Evolutionary conservation across 2,797 vertebrate genomes (phyloP), one percentile per base, ranked within the genome.

Genomic region (Parauchenoglanis ngamensis): DNA sequence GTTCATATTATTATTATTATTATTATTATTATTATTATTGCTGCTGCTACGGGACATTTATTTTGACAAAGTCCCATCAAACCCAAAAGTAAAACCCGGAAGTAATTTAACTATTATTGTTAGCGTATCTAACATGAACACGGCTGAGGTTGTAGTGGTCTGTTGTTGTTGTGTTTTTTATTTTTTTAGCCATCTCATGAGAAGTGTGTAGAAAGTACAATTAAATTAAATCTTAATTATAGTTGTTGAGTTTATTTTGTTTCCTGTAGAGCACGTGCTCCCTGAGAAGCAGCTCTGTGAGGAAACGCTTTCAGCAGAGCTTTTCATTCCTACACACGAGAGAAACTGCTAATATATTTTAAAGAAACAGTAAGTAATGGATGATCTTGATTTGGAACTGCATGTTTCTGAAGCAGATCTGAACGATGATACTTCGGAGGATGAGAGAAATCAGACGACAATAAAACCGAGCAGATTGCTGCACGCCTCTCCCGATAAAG

Each of bases 311-410:
- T 49, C 28, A 35, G 6, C 1, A 35, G 17, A 40, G 40, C 40
- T 40, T 40, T 40, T 40, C 4, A 40, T 40, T 40, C 40, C 40
- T 40, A 40, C 40, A 40, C 40, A 40, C 40, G 40, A 40, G 40
- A 68, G 13, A 31, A 31, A 70, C 28, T 10, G 13, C 6, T 40
- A 0, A 5, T 2, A n/a, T 40, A 13, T 12, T n/a, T 1, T n/a
- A 3, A 77, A 77, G 12, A 78, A 57, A 78, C 17, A 21, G 17
- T 2, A 61, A 57, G 17, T 0, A 13, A 96, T 96, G 95, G 93
- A 94, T 77, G 91, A 94, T 57, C 57, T 88, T 19, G 86, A 92
- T 8, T 46, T 10, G 25, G 92, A 93, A 31, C 12, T 91, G 0
- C 5, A 2, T 4, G 0, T 0, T 17, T 5, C 13, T 44, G 44